These are phyloP conservation scores for Loripinus fragilis DNA, from an alignment of 2,888 invertebrate species.

Conservation along the genomic window DNA sequence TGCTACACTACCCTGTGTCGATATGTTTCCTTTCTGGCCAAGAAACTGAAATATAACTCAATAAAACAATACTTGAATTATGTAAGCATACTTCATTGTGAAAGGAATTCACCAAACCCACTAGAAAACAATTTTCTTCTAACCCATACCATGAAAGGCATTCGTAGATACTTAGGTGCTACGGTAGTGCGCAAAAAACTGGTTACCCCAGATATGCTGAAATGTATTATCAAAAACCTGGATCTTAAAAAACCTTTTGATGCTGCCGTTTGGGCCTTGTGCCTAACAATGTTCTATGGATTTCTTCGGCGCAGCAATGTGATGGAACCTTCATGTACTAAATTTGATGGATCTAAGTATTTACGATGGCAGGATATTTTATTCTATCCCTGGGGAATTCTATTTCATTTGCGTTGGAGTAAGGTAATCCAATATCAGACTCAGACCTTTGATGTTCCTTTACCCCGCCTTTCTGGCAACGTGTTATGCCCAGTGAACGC, in stretches of 20 bases:
- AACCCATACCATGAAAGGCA: too few relatives aligned
- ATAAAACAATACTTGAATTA: slow-evolving; percentile 39
- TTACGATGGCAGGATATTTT: too few relatives aligned
- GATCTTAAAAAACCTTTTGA: slow-evolving; percentile 25
- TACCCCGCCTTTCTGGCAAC: not conserved
- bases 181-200: slow-evolving; percentile 29
- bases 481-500: not conserved
- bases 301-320: too few relatives aligned
- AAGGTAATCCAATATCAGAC: not conserved
- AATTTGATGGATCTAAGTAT: too few relatives aligned
- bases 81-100: slow-evolving; percentile 35
- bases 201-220: slow-evolving; percentile 27
- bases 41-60: too few relatives aligned
- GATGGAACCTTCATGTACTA: too few relatives aligned
- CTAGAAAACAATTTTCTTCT: slow-evolving; percentile 29
- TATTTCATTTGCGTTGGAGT: too few relatives aligned
- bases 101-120: slow-evolving; percentile 26
- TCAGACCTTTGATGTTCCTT: not conserved
- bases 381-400: too few relatives aligned
- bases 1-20: too few relatives aligned
- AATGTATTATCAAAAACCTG: slow-evolving; percentile 11
- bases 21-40: too few relatives aligned
- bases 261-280: slow-evolving; percentile 21
- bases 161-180: slow-evolving; percentile 27
- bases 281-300: too few relatives aligned